Evolutionary conservation across 2,888 invertebrate genomes (phyloP).

Genomic region (Trichopoda pennipes): DNA sequence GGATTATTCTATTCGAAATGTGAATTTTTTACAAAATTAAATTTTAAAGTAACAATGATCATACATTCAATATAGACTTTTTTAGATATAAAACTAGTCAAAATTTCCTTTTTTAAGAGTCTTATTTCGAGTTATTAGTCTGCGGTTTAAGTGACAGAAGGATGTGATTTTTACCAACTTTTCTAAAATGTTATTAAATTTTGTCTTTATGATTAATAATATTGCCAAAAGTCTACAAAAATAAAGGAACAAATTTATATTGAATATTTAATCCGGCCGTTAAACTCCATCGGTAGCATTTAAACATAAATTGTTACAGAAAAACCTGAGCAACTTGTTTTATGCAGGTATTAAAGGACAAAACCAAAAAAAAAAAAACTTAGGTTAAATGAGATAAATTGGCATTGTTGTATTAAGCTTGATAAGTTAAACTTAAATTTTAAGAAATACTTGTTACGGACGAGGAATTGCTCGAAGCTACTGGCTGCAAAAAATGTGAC

Average conservation of each 20-base stretch:
- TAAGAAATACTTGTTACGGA: constrained; percentile 61
- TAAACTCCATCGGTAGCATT: constrained; percentile 31
- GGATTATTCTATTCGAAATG: not conserved
- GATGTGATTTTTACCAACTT: no score
- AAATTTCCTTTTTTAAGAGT: no score
- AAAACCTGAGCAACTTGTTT: constrained; percentile 78
- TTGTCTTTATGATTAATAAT: no score
- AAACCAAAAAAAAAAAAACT: constrained; percentile 10
- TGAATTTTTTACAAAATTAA: no score
- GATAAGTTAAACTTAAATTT: constrained; percentile 70
- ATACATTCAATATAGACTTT: no score
- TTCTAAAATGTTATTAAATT: no score
- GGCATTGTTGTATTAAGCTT: constrained; percentile 50
- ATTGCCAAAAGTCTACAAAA: no score
- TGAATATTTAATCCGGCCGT: constrained; percentile 5
- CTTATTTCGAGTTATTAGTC: no score
- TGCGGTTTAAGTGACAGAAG: no score
- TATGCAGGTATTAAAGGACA: constrained; percentile 32
- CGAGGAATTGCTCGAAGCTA: constrained; percentile 32
- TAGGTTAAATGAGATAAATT: constrained; percentile 66
- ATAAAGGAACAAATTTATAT: not conserved
- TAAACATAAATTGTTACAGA: constrained; percentile 37
- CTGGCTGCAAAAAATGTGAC: constrained; percentile 37
- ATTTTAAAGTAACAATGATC: no score
- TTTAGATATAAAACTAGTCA: no score